Base-by-base conservation (phyloP, 2,888 invertebrate species). In the Dermolepida albohirtum region DNA sequence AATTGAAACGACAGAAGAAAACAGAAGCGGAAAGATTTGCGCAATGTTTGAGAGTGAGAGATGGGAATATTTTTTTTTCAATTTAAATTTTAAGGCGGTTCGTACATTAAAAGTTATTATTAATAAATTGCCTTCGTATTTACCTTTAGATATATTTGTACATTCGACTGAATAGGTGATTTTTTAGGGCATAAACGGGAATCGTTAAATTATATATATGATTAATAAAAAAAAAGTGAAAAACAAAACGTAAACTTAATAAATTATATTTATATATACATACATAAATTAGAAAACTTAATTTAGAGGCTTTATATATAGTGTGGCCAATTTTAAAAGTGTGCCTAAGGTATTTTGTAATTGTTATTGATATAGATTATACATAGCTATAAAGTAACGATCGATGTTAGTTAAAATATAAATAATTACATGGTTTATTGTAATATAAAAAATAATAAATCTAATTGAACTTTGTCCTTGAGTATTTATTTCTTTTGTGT, bases 311-410 rank as follows among this genome's bases (percentile, higher is more conserved):
- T 69, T 69, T 39, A 54, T 54, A 44, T 51, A 52, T 63, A 55
- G 51, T 57, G 51, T 17, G 65, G 74, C 72, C 71, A 68, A 70
- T 71, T 72, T 70, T 69, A 68, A 72, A 73, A 74, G 70, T 72
- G 75, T 75, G 75, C 75, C 75, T 75, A 73, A 70, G 67, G 55
- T 70, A 71, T 70, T 73, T 72, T 72, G 57, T 71, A 74, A 73
- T 57, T 65, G 67, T 71, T 47, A 44, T 17, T 17, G 12, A 47
- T 44, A 14, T 39, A 39, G 47, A 14, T 50, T n/a, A 34, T 5
- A 29, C 29, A 29, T 34, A 34, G 34, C 10, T 34, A 34, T 34
- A 10, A 10, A 34, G 34, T 34, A 34, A 34, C 6, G 6, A 10
- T 34, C 34, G 34, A 34, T 34, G 34, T 34, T 34, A 34, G 34